These are phyloP conservation scores for Cataglyphis livida DNA, from an alignment of 2,888 invertebrate genomes.

Conservation along the genomic window DNA sequence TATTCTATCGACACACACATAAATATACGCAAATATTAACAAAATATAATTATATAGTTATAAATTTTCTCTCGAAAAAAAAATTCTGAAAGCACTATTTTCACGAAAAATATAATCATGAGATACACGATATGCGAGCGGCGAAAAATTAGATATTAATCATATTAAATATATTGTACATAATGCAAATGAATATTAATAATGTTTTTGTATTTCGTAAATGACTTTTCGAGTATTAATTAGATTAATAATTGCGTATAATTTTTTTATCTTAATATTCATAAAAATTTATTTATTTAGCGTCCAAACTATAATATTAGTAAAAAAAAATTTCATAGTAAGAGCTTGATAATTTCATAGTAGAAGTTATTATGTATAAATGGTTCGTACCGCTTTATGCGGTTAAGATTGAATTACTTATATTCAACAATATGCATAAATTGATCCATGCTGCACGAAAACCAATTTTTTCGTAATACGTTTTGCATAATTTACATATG, in stretches of 20 bases:
- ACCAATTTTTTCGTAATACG: background rate
- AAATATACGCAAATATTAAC: background rate
- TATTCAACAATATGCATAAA: background rate
- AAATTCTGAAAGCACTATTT: background rate
- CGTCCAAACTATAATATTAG: background rate
- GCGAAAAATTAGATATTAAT: background rate
- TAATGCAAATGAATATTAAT: background rate
- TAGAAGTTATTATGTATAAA: background rate
- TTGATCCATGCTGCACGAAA: background rate
- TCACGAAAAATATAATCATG: slow-evolving; percentile 11
- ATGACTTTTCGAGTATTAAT: background rate
- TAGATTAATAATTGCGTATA: background rate
- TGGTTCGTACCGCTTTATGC: background rate
- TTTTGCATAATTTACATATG: background rate
- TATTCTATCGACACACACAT: background rate
- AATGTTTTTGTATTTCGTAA: background rate
- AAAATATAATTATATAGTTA: background rate
- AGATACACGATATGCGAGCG: background rate
- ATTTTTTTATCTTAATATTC: background rate
- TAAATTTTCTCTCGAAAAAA: background rate
- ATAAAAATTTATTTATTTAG: background rate
- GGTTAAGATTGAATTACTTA: slow-evolving; percentile 4
- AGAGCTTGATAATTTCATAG: background rate
- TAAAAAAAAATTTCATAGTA: background rate
- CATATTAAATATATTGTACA: background rate